Conservation (phyloP, 1,140 invertebrate species). For the Drosophila lacertosa region DNA sequence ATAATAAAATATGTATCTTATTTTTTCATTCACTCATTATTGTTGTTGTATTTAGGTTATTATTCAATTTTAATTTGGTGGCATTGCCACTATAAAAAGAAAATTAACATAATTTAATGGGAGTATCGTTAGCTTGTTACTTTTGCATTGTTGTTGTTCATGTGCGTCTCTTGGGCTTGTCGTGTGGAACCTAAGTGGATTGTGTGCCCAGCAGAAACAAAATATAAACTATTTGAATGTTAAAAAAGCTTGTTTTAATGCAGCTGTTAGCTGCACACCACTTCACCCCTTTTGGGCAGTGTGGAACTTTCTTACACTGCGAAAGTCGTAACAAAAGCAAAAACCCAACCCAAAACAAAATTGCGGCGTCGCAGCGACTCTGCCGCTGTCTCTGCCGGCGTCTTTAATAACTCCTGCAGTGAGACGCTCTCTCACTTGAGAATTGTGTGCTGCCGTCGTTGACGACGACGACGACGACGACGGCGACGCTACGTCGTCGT, state of each 20-base stretch:
- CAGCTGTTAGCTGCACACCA: neutral
- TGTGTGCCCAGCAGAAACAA: neutral
- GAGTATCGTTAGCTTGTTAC: conserved; percentile 24
- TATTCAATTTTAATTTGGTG: conserved; percentile 47
- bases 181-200: conserved; percentile 29
- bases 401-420: conserved; percentile 32
- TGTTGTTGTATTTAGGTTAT: conserved; percentile 47
- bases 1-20: conserved; percentile 58
- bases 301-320: conserved; percentile 34
- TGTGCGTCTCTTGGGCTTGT: conserved; percentile 4
- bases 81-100: conserved; percentile 32
- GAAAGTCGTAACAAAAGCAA: conserved; percentile 32
- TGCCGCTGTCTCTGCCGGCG: conserved; percentile 21
- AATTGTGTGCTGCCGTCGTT: conserved; percentile 24
- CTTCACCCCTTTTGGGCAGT: neutral
- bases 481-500: conserved; percentile 23
- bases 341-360: conserved; percentile 34
- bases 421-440: conserved; percentile 62
- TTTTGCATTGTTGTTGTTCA: conserved; percentile 17
- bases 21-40: conserved; percentile 24
- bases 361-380: conserved; percentile 9
- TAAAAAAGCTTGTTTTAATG: neutral
- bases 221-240: neutral
- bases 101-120: conserved; percentile 67
- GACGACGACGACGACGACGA: conserved; percentile 1